Conservation (phyloP, 1,140 invertebrate species). For the Drosophila arawakana region DNA sequence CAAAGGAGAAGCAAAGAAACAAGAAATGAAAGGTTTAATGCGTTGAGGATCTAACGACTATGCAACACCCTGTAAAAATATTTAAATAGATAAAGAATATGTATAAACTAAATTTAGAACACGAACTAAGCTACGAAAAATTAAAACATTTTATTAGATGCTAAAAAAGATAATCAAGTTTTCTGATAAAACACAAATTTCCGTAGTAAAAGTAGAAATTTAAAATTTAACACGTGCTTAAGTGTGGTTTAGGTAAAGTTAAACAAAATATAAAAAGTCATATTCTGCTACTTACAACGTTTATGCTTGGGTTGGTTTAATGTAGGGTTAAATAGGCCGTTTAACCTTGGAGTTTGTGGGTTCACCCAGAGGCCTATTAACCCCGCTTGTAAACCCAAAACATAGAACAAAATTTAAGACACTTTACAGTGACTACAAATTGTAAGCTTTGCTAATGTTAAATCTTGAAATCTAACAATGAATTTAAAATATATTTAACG, state of each 20-base stretch:
- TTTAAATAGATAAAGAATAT: neutral
- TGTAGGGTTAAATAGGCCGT: constrained; percentile 6
- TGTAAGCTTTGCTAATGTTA: neutral
- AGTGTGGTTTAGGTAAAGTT: neutral
- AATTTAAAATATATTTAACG: constrained; percentile 3
- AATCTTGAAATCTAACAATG: neutral
- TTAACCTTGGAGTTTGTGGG: constrained; percentile 12
- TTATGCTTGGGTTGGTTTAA: constrained; percentile 5
- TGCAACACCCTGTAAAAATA: neutral
- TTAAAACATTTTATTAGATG: neutral
- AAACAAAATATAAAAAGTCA: neutral
- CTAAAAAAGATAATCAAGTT: too few species aligned
- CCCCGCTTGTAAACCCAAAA: neutral
- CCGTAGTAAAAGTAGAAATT: neutral
- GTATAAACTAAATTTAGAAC: neutral
- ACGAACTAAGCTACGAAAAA: neutral
- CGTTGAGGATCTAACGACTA: neutral
- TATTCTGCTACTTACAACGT: neutral
- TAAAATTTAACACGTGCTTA: neutral
- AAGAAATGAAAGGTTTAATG: constrained; percentile 56
- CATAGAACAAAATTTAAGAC: neutral
- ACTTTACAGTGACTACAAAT: too few species aligned
- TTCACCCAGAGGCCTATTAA: constrained; percentile 20
- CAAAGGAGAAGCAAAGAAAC: constrained; percentile 50
- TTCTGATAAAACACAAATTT: too few species aligned